Evolutionary conservation across 92 coral and sea anemone species (phyloP).

Genomic region (Metridium senile): DNA sequence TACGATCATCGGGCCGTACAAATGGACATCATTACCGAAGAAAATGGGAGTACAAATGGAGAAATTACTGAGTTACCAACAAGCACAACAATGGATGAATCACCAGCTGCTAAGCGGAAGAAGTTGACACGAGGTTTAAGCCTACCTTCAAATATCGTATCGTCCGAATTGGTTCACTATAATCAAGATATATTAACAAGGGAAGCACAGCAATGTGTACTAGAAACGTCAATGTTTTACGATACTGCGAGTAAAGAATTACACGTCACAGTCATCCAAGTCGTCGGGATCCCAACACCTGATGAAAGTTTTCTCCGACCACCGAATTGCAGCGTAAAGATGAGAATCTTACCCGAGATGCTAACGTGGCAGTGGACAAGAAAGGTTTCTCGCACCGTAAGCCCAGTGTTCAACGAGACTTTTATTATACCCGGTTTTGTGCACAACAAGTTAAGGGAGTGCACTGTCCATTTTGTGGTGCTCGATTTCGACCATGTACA

Average conservation of each 20-base stretch:
- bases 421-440: constrained; percentile 95
- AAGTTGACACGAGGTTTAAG: constrained; percentile 59
- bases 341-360: constrained; percentile 92
- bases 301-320: constrained; percentile 83
- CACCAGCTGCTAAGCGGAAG: constrained; percentile 27
- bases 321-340: constrained; percentile 89
- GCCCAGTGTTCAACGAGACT: constrained; percentile 87
- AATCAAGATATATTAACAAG: constrained; percentile 60
- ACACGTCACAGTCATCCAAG: constrained; percentile 87
- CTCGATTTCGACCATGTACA: constrained; percentile 93
- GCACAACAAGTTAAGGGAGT: constrained; percentile 91
- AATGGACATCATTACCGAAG: constrained; percentile 46
- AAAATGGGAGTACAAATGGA: constrained; percentile 27
- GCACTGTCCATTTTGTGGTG: constrained; percentile 87
- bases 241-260: constrained; percentile 89
- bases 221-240: constrained; percentile 84
- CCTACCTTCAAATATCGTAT: constrained; percentile 50
- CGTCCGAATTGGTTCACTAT: constrained; percentile 63
- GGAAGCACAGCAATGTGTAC: constrained; percentile 47
- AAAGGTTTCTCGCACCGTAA: constrained; percentile 76
- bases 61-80: constrained; percentile 15
- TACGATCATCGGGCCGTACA: constrained; percentile 42
- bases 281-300: constrained; percentile 75
- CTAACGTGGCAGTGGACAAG: constrained; percentile 89
- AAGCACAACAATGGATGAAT: constrained; percentile 9